Base-by-base conservation (phyloP, 1,140 invertebrate genomes). In the Intoshia linei region DNA sequence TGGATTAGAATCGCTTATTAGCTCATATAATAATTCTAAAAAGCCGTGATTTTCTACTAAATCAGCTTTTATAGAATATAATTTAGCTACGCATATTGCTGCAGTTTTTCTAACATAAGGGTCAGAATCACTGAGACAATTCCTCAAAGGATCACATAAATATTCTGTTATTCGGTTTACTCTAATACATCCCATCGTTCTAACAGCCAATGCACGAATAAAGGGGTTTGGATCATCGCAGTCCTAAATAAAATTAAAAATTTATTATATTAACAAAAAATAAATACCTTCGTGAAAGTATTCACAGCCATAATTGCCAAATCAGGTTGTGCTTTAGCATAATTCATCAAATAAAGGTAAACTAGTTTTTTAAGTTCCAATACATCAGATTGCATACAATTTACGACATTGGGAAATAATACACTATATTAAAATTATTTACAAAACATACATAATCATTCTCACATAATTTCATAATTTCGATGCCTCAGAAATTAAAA, bases 301-400 rank as follows among this genome's bases (percentile, higher is more conserved):
- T 99, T 99, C 22, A 99, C 90, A 24, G 90, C 90, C 83, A 99
- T 92, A 39, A 99, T 98, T 35, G 90, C 87, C 74, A 93, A 84
- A 54, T 99, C 90, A 7, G 90, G 90, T 58, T 99, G 90, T 45
- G 78, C 92, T 58, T 99, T 98, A 34, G 90, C 90, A 64, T 99
- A 98, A 57, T 98, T 99, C 90, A 99, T 98, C 37, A 99, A 61
- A 55, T 99, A 99, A 15, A 98, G 63, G 53, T 99, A 98, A 1
- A 98, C 90, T 25, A 99, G 63, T 51, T 98, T 98, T 63, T 99
- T 99, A 44, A 98, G 57, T 59, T 99, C 90, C 51, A 99, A 63
- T 61, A 98, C 98, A 54, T 99, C 90, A 6, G 90, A 98, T 61
- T 99, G 90, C 84, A 98, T 99, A 53, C 90, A 98, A 55, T 98